Evolutionary conservation across 2,113 vertebrate species (phyloP), one percentile per base, ranked within the genome.

Genomic region (Solea solea): DNA sequence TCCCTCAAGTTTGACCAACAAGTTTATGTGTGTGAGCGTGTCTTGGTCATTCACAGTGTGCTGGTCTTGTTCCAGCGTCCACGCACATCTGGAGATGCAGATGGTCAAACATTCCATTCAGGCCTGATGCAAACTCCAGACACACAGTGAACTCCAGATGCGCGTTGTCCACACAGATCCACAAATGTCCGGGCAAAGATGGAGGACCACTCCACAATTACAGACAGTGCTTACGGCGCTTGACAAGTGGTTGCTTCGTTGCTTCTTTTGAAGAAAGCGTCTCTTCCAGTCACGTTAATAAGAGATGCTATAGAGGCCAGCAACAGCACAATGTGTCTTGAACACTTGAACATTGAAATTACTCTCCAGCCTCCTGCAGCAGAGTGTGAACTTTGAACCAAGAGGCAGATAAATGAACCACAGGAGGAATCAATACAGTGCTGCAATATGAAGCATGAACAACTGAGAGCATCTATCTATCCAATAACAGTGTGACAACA

Each of bases 81-180:
- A 62, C 69, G 72, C 61, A 76, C 84, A 83, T 86, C 82, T 74
- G 79, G 73, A 82, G 74, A 78, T 69, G 81, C 74, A 82, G 71
- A 78, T 63, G 57, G 55, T 46, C 66, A 69, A 76, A 80, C 79
- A 87, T 89, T 85, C 85, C 89, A 74, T 41, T 61, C 39, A 54
- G 46, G 52, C 56, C 72, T 52, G 78, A 84, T 44, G 49, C 61
- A 67, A 66, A 81, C 51, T 48, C 74, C 67, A 75, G 73, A 75
- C 51, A 74, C 48, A 55, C 44, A 81, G 76, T 40, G 53, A 14
- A 65, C 42, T 69, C 51, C 3, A 21, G 40, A 67, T 71, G 58
- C 6, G 3, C 4, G 21, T 21, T 48, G 50, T 74, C 58, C 72
- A 59, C 65, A 21, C 21, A 76, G 44, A 68, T 58, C 25, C 15